phyloP scores from a whole-genome alignment of 2,797 vertebrate genomes.

The Chromobotia macracanthus region DNA sequence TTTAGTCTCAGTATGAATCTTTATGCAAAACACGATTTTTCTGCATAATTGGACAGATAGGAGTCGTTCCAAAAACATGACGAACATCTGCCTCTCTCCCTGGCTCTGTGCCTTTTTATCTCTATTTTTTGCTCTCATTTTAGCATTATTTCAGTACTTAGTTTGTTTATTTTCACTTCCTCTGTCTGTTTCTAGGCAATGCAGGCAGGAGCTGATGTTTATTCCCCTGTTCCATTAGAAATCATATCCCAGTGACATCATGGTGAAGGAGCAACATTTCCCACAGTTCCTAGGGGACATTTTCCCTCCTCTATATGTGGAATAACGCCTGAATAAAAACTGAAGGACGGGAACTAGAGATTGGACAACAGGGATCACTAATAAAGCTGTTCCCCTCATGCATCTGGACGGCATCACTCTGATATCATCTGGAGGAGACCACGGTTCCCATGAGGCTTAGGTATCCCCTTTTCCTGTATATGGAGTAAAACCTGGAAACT shows the following conservation, averaged over 20 bases:
- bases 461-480: not conserved
- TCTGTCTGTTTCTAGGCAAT: conserved; percentile 44
- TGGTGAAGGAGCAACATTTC: conserved; percentile 8
- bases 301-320: not conserved
- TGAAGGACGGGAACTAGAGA: conserved; percentile 6
- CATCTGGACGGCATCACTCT: not conserved
- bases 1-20: not conserved
- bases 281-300: conserved; percentile 9
- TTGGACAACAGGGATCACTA: not conserved
- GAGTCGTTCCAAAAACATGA: conserved; percentile 30
- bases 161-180: conserved; percentile 23
- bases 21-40: conserved; percentile 23
- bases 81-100: conserved; percentile 28
- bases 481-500: not conserved
- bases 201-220: conserved; percentile 12
- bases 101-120: not conserved
- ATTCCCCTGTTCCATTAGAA: not conserved
- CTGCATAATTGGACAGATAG: conserved; percentile 24
- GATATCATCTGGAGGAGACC: not conserved
- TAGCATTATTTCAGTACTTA: not conserved
- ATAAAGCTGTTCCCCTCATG: not conserved
- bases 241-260: conserved; percentile 1
- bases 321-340: conserved; percentile 2
- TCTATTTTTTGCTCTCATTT: not conserved
- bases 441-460: not conserved